These are phyloP conservation scores for Psittacula echo DNA, from an alignment of 2,797 vertebrate species.

Conservation along the genomic window DNA sequence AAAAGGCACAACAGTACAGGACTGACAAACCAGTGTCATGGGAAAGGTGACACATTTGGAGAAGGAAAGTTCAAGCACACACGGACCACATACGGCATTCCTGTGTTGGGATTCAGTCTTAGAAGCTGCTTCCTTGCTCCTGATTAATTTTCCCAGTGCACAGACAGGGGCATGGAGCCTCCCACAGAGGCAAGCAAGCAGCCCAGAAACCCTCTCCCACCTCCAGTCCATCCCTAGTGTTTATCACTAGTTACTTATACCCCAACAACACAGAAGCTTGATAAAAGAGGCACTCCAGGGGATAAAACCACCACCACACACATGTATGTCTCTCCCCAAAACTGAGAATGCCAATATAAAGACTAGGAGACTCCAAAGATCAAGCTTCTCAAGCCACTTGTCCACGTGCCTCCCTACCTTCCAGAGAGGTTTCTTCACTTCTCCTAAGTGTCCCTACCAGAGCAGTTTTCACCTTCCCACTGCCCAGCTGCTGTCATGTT, in stretches of 20 bases:
- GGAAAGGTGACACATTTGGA: accelerated
- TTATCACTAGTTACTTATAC: not conserved
- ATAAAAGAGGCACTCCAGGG: not conserved
- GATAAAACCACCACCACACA: not conserved
- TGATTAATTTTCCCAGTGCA: accelerated
- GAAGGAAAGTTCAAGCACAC: not conserved
- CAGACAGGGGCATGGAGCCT: not conserved
- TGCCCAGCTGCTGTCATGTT: not conserved
- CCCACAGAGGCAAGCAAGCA: not conserved
- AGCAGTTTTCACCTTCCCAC: not conserved
- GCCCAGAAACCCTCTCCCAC: not conserved
- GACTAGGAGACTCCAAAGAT: not conserved
- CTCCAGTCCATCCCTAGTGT: not conserved
- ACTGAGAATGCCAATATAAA: accelerated
- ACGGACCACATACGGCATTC: accelerated
- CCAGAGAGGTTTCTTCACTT: not conserved
- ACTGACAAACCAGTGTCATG: accelerated
- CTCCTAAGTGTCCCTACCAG: not conserved
- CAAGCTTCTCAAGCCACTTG: not conserved
- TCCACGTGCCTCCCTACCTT: not conserved
- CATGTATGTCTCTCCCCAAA: accelerated
- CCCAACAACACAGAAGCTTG: not conserved
- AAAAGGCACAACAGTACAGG: accelerated
- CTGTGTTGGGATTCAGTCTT: accelerated
- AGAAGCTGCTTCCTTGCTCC: not conserved